A percentile compares a stretch with the other conserved stretches of the same genome.
phyloP scores from a whole-genome alignment of 2,888 invertebrate genomes.

The Harpagoxenus sublaevis region DNA sequence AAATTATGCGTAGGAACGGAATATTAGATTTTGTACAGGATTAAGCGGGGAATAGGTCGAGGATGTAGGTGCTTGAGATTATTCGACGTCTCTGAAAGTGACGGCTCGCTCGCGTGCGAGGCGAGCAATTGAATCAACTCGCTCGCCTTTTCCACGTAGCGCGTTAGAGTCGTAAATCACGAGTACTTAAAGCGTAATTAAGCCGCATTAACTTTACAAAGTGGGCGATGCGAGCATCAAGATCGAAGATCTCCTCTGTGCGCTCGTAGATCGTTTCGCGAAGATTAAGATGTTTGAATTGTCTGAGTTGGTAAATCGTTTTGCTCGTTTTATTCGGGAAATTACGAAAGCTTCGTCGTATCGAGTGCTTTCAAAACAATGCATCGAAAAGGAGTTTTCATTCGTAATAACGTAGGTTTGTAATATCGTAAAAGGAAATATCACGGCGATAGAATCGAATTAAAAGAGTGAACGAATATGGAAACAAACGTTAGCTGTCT shows the following conservation, averaged over 20 bases:
- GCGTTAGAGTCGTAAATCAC: constrained; percentile 42
- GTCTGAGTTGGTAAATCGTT: constrained; percentile 4
- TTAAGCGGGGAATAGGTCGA: constrained; percentile 19
- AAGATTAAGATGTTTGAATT: constrained; percentile 47
- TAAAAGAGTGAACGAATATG: not conserved
- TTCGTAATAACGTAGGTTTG: not conserved
- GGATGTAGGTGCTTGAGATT: constrained; percentile 32
- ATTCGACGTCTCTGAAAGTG: constrained; percentile 57
- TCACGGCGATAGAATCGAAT: not conserved
- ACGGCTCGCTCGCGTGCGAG: constrained; percentile 43
- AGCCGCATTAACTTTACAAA: constrained; percentile 50
- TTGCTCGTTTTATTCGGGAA: not conserved
- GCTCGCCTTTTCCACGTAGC: constrained; percentile 36
- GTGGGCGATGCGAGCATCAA: constrained; percentile 34
- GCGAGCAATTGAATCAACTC: constrained; percentile 53
- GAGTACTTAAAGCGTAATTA: constrained; percentile 48
- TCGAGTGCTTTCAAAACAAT: not conserved
- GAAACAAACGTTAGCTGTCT: not conserved
- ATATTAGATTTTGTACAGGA: not conserved
- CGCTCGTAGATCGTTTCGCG: constrained; percentile 21
- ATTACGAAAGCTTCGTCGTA: not conserved
- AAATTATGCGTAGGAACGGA: constrained; percentile 12
- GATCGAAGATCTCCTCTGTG: constrained; percentile 28
- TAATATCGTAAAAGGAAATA: not conserved
- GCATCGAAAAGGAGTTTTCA: not conserved